Conservation (phyloP, 2,113 vertebrate species). For the Eurypyga helias region DNA sequence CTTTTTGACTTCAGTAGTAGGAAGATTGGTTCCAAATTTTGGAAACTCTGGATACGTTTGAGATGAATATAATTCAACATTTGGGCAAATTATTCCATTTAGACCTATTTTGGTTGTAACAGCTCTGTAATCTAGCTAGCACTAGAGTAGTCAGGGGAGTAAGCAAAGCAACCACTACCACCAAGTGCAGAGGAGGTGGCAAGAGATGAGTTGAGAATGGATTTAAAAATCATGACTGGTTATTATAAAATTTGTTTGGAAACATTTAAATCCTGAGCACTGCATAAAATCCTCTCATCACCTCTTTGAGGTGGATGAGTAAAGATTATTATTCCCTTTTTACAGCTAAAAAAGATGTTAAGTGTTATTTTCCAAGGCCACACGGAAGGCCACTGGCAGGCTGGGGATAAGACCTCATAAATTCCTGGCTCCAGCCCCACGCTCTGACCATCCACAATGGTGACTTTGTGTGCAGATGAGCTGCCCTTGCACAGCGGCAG, state of each 20-base stretch:
- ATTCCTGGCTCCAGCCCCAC: conserved; percentile 48
- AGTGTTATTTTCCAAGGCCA: conserved; percentile 37
- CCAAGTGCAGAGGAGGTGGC: conserved; percentile 31
- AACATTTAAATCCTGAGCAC: conserved; percentile 47
- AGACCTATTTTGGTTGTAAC: conserved; percentile 14
- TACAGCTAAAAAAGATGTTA: conserved; percentile 29
- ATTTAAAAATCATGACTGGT: conserved; percentile 12
- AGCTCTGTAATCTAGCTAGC: conserved; percentile 16
- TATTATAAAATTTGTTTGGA: conserved; percentile 55
- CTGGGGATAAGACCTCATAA: conserved; percentile 2
- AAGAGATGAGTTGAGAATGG: conserved; percentile 36
- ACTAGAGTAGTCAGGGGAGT: not conserved
- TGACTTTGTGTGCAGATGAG: conserved; percentile 52
- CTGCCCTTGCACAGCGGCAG: not conserved
- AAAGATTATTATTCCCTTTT: conserved; percentile 59
- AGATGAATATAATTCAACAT: not conserved
- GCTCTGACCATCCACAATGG: not conserved
- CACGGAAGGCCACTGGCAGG: not conserved
- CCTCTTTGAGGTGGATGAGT: conserved; percentile 61
- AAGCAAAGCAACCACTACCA: conserved; percentile 12
- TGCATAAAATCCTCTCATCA: conserved; percentile 55
- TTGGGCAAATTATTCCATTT: conserved; percentile 7
- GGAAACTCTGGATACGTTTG: not conserved
- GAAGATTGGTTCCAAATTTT: conserved; percentile 17
- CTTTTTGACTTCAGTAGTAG: not conserved